Conservation (phyloP, 2,797 vertebrate species). For the Sebastes trivittatus region DNA sequence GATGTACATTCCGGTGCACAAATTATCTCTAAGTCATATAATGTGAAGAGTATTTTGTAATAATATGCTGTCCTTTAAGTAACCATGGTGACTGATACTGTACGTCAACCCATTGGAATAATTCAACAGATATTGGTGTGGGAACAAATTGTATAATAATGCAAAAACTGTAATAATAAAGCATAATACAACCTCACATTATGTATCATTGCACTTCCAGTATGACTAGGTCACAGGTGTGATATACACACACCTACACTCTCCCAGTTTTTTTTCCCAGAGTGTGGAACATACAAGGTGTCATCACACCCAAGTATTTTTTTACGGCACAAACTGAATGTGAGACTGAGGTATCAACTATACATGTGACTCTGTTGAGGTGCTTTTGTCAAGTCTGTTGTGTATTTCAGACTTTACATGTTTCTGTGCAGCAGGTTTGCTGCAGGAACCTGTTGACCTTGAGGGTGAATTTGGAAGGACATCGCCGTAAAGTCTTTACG, state of each 20-base stretch:
- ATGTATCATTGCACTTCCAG: neutral
- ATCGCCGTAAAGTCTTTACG: neutral
- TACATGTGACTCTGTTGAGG: neutral
- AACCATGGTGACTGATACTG: neutral
- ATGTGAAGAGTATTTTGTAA: neutral
- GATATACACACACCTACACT: neutral
- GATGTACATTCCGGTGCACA: neutral
- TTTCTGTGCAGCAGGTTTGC: neutral
- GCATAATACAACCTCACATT: neutral
- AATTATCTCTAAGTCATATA: neutral
- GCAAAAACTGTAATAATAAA: neutral
- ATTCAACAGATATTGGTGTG: neutral
- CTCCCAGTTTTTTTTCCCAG: neutral
- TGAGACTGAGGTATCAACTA: neutral
- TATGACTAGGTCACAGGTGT: conserved; percentile 9
- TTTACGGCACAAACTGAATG: conserved; percentile 25
- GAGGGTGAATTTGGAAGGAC: neutral
- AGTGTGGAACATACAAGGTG: neutral
- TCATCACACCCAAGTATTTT: conserved; percentile 40
- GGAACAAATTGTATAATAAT: neutral
- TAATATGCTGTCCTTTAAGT: neutral
- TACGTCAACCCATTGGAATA: neutral
- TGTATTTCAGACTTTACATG: neutral
- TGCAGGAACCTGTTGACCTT: conserved; percentile 15
- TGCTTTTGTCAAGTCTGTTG: neutral